Evolutionary conservation across 2,888 invertebrate species (phyloP), one percentile per base, ranked within the genome.

Genomic region (Oscheius onirici): DNA sequence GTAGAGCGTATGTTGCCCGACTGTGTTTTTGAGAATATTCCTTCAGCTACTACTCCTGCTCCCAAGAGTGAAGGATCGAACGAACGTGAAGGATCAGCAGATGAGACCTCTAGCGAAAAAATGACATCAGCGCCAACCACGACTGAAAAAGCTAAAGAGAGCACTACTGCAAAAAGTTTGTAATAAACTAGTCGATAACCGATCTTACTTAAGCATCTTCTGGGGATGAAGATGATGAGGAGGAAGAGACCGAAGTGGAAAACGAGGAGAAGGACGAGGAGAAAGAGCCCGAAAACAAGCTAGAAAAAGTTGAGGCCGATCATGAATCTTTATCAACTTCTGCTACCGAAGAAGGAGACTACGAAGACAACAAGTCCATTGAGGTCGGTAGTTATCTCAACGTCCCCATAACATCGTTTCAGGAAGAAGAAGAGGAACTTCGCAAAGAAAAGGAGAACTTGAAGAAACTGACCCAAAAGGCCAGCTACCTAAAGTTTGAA

Each of bases 351-450:
- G 69, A 68, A 11, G 60, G 17, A 22, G 52, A 58, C 13, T 51
- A 61, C 28, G 73, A 73, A 68, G 61, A 41, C 34, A 49, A 63
- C 34, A 60, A 57, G 11, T 71, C 57, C 34, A 17, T 63, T 40
- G 61, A 57, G 20, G 46, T 24, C 20, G 67, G 71, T 11, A 61
- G 55, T 5, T 6, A 63, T 0, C n/a, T 20, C n/a, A 0, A 13
- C 43, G 2, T 15, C 6, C 3, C 24, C 17, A 54, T 11, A 5
- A 15, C 24, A 15, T 15, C 15, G 17, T 15, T 43, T 43, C 6
- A 63, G 63, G 26, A 46, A n/a, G 63, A 63, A 26, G 63, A 63
- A 49, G 63, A 46, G 17, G 63, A 63, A 28, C 24, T 63, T 2
- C 10, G 34, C 22, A 60, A 69, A 13, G 66, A 66, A 20, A 40